These are phyloP conservation scores for Sphenodon punctatus DNA, from an alignment of 2,797 vertebrate genomes.

Conservation along the genomic window DNA sequence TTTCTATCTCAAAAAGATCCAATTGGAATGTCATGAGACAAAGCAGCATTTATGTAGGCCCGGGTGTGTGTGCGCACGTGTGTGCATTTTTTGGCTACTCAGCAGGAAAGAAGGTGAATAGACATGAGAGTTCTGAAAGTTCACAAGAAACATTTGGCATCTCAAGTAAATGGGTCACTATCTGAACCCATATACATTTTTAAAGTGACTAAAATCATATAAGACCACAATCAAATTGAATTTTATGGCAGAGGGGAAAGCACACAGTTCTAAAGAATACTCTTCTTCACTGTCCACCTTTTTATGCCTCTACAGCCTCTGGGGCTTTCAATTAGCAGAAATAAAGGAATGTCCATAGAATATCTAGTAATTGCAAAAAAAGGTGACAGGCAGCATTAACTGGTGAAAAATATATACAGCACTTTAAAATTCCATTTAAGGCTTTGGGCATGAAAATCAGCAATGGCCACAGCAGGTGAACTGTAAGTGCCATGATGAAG, in stretches of 20 bases:
- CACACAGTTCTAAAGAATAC: neutral
- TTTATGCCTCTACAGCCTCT: neutral
- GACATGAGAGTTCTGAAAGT: too few relatives aligned
- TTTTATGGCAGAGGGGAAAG: neutral
- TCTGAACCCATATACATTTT: too few relatives aligned
- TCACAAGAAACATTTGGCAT: too few relatives aligned
- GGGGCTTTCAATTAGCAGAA: neutral
- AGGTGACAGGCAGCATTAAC: neutral
- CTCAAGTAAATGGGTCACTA: too few relatives aligned
- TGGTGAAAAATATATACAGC: neutral
- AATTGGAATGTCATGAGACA: too few relatives aligned
- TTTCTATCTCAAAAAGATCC: too few relatives aligned
- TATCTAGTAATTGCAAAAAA: neutral
- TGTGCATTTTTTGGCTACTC: too few relatives aligned
- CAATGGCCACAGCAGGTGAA: neutral
- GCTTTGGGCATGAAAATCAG: neutral
- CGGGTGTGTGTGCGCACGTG: too few relatives aligned
- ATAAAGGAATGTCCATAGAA: neutral
- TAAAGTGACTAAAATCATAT: too few relatives aligned
- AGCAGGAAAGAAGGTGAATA: too few relatives aligned
- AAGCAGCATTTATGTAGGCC: too few relatives aligned
- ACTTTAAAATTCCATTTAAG: neutral
- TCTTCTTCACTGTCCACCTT: neutral
- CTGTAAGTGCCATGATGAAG: rapidly evolving
- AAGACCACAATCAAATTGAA: too few relatives aligned